A percentile compares a stretch with the other conserved stretches of the same genome.
Evolutionary conservation across 2,888 invertebrate genomes (phyloP).

Genomic region (Mechanitis mazaeus): DNA sequence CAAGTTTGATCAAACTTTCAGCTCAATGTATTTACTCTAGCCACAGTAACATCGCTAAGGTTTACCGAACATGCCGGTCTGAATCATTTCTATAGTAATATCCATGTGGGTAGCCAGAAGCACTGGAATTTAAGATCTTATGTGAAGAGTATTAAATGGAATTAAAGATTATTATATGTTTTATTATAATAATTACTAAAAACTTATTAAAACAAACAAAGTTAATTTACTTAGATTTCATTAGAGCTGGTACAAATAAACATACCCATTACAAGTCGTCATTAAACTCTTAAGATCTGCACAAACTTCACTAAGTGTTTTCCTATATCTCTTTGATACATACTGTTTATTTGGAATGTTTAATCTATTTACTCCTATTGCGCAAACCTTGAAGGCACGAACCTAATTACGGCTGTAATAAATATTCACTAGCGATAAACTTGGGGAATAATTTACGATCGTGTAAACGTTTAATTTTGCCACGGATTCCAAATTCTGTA

Average conservation of each 20-base stretch:
- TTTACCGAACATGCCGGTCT: conserved; percentile 31
- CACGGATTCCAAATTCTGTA: conserved; percentile 45
- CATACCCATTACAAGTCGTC: conserved; percentile 3
- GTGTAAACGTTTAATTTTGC: conserved; percentile 62
- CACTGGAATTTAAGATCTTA: not conserved
- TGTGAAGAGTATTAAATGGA: not conserved
- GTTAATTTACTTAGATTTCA: not conserved
- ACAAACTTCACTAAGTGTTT: conserved; percentile 46
- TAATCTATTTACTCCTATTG: conserved; percentile 56
- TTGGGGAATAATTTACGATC: conserved; percentile 63
- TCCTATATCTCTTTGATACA: conserved; percentile 45
- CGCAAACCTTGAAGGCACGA: conserved; percentile 56
- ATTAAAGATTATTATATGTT: not conserved
- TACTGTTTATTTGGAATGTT: conserved; percentile 40
- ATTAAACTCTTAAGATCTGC: conserved; percentile 29
- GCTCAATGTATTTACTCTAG: conserved; percentile 31
- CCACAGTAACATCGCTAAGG: conserved; percentile 34
- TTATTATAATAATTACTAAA: not conserved
- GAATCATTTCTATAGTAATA: conserved; percentile 23
- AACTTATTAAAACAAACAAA: not conserved
- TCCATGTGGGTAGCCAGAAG: conserved; percentile 10
- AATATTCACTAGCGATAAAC: conserved; percentile 69
- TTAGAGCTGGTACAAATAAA: not conserved
- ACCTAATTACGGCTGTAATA: conserved; percentile 66
- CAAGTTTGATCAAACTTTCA: conserved; percentile 49